Evolutionary conservation across 2,888 invertebrate genomes (phyloP).

Genomic region (Lasioglossum malachurum): DNA sequence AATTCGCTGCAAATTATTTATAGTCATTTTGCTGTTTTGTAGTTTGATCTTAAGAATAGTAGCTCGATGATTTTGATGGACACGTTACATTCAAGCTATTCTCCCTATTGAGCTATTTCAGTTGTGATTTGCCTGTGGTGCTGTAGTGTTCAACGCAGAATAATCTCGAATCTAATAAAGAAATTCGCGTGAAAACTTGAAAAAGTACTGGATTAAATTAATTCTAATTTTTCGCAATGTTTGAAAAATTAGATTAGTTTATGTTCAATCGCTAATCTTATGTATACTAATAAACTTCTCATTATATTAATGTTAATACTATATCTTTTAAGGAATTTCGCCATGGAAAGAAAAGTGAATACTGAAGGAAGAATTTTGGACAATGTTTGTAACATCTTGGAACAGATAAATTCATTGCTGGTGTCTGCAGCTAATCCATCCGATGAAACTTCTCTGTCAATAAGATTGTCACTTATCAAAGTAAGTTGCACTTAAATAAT

Average conservation of each 20-base stretch:
- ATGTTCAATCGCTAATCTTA: neutral
- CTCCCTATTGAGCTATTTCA: slow-evolving; percentile 80
- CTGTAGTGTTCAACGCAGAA: slow-evolving; percentile 76
- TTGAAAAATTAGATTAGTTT: neutral
- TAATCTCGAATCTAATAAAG: slow-evolving; percentile 72
- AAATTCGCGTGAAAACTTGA: slow-evolving; percentile 19
- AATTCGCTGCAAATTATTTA: neutral
- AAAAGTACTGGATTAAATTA: neutral
- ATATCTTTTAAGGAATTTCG: slow-evolving; percentile 69
- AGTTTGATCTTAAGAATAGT: neutral
- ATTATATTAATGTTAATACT: slow-evolving; percentile 9
- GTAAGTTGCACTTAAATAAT: slow-evolving; percentile 81
- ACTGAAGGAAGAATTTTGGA: slow-evolving; percentile 75
- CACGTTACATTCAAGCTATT: slow-evolving; percentile 58
- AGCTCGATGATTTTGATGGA: slow-evolving; percentile 45
- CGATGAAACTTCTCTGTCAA: slow-evolving; percentile 88
- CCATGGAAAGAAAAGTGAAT: slow-evolving; percentile 77
- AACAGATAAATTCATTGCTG: slow-evolving; percentile 86
- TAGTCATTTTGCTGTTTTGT: neutral
- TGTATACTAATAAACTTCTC: neutral
- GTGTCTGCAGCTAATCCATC: slow-evolving; percentile 88
- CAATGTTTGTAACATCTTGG: slow-evolving; percentile 80
- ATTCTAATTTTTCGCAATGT: neutral
- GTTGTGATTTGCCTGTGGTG: slow-evolving; percentile 79
- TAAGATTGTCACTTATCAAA: slow-evolving; percentile 88